A percentile compares a stretch with the other conserved stretches of the same genome.
Evolutionary conservation across 2,888 invertebrate species (phyloP).

Genomic region (Autographa gamma): DNA sequence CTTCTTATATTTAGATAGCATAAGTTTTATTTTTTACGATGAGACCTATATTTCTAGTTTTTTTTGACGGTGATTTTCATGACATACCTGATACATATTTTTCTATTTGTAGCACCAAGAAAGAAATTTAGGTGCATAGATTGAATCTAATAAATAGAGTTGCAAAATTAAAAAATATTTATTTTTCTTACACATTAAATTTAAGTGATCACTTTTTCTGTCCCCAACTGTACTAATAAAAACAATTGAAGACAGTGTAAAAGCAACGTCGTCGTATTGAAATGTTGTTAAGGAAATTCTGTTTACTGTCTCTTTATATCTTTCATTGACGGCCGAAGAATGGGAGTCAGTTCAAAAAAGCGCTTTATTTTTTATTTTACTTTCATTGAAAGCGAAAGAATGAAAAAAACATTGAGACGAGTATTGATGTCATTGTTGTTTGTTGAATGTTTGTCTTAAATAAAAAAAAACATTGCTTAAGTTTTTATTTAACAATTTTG

Average conservation of each 20-base stretch:
- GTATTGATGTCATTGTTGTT: background rate
- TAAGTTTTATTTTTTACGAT: too few relatives aligned
- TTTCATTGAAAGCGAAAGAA: background rate
- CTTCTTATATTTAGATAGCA: too few relatives aligned
- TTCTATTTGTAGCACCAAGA: too few relatives aligned
- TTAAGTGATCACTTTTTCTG: background rate
- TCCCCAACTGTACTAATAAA: constrained; percentile 9
- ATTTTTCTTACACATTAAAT: background rate
- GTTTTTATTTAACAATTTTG: too few relatives aligned
- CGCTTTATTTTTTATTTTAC: background rate
- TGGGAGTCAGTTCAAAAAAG: background rate
- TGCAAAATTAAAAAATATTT: too few relatives aligned
- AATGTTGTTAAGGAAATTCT: constrained; percentile 6
- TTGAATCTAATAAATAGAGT: too few relatives aligned
- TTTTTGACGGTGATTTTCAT: too few relatives aligned
- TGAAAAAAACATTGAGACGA: background rate
- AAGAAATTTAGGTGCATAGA: too few relatives aligned
- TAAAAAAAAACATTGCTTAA: too few relatives aligned
- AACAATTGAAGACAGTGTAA: constrained; percentile 12
- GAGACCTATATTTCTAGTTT: too few relatives aligned
- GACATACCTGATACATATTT: too few relatives aligned
- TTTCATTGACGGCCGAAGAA: background rate
- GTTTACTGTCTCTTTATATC: background rate
- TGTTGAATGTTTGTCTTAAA: background rate
- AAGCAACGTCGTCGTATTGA: constrained; percentile 3